These are phyloP conservation scores for Trichonephila clavata DNA, from an alignment of 1,140 invertebrate genomes.

Conservation along the genomic window DNA sequence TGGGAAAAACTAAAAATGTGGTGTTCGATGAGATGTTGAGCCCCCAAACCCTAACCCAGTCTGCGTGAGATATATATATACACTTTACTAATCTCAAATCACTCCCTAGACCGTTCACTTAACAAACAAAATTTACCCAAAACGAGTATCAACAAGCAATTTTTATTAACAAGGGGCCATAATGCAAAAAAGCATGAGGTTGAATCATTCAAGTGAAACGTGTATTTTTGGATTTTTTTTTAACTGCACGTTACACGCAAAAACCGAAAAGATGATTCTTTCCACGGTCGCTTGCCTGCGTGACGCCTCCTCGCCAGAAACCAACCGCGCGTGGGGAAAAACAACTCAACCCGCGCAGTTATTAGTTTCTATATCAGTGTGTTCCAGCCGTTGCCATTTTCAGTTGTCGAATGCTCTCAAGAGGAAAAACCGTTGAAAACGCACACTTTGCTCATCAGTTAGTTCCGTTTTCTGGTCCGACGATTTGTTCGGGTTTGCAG, in stretches of 20 bases:
- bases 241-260: conserved; percentile 34
- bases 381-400: background rate
- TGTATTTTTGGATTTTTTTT: conserved; percentile 63
- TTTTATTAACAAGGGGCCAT: too few relatives aligned
- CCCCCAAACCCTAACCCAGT: too few relatives aligned
- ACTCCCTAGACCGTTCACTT: too few relatives aligned
- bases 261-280: background rate
- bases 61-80: too few relatives aligned
- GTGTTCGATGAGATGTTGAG: too few relatives aligned
- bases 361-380: conserved; percentile 57
- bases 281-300: conserved; percentile 59
- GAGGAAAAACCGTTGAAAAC: conserved; percentile 42
- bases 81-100: too few relatives aligned
- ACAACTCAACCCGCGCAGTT: conserved; percentile 60
- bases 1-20: too few relatives aligned
- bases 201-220: conserved; percentile 8
- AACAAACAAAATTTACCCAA: too few relatives aligned
- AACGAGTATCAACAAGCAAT: too few relatives aligned
- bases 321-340: conserved; percentile 48
- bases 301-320: conserved; percentile 35
- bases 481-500: conserved; percentile 11
- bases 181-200: too few relatives aligned
- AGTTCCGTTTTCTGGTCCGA: conserved; percentile 39
- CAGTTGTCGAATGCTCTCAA: background rate
- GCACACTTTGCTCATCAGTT: background rate